phyloP scores from a whole-genome alignment of 1,140 invertebrate genomes.

The Bombus huntii region DNA sequence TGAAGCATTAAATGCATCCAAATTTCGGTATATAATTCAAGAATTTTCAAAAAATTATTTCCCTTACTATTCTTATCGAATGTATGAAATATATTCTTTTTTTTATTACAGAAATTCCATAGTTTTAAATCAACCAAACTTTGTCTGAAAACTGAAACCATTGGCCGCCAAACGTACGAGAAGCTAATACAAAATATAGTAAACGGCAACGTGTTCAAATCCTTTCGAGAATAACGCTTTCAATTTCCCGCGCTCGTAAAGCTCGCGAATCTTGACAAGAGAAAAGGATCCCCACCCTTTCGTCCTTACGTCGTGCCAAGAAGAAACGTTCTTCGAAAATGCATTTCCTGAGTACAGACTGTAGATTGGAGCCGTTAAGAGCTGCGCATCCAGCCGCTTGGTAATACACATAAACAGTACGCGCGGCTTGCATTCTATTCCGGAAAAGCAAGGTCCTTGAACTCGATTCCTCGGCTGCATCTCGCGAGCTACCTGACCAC shows the following conservation, averaged over 20 bases:
- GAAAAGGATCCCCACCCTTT: background rate
- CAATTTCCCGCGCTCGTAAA: background rate
- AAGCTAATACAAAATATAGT: background rate
- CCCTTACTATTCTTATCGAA: no score
- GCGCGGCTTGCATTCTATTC: slow-evolving; percentile 23
- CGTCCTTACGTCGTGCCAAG: no score
- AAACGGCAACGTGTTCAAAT: background rate
- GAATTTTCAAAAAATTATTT: no score
- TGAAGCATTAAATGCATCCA: no score
- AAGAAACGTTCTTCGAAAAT: background rate
- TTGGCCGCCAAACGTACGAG: no score
- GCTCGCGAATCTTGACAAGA: background rate
- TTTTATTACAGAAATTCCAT: no score
- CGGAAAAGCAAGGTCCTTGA: slow-evolving; percentile 48
- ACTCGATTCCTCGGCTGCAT: slow-evolving; percentile 38
- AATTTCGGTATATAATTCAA: no score
- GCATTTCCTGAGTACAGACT: background rate
- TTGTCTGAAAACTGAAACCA: no score
- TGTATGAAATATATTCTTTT: no score
- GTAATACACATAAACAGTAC: slow-evolving; percentile 9
- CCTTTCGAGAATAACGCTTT: background rate
- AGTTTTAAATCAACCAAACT: no score
- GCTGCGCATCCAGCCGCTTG: background rate
- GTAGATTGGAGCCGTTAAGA: background rate
- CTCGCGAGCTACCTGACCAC: slow-evolving; percentile 23